These are phyloP conservation scores for Manacus vitellinus DNA, from an alignment of 2,113 vertebrate genomes.

Conservation along the genomic window DNA sequence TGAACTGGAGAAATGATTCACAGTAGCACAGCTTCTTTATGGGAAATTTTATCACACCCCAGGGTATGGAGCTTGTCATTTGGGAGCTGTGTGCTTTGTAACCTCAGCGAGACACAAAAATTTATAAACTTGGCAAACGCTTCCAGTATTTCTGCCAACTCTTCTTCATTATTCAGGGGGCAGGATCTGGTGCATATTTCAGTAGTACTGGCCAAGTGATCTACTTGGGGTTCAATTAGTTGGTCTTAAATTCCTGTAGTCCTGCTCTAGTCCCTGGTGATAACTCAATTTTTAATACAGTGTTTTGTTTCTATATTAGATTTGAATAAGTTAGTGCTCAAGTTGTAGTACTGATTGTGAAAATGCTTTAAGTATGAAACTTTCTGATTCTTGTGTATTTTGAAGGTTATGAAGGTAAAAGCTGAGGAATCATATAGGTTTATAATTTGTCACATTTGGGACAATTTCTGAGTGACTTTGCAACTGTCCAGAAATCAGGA, in stretches of 20 bases:
- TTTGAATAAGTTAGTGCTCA: constrained; percentile 62
- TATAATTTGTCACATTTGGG: not conserved
- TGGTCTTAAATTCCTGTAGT: constrained; percentile 35
- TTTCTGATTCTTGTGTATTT: not conserved
- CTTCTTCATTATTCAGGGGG: not conserved
- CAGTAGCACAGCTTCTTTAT: not conserved
- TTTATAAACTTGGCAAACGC: not conserved
- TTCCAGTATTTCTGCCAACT: not conserved
- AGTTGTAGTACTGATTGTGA: constrained; percentile 40
- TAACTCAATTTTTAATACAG: constrained; percentile 51
- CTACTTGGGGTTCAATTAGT: not conserved
- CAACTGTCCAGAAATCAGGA: not conserved
- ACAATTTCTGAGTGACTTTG: not conserved
- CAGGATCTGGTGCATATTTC: not conserved
- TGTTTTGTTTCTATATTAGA: constrained; percentile 58
- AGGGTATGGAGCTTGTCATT: not conserved
- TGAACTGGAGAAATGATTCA: not conserved
- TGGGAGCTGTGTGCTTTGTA: constrained; percentile 2
- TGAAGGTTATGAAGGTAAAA: not conserved
- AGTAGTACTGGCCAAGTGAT: not conserved
- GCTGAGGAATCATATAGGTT: not conserved
- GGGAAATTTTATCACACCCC: not conserved
- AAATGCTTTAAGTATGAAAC: not conserved
- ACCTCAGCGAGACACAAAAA: not conserved
- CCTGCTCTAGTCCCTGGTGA: constrained; percentile 12